Percentiles rank a stretch among this genome's conserved stretches.
Evolutionary conservation across 2,797 vertebrate genomes (phyloP).

Genomic region (Gymnoscopelus braueri): DNA sequence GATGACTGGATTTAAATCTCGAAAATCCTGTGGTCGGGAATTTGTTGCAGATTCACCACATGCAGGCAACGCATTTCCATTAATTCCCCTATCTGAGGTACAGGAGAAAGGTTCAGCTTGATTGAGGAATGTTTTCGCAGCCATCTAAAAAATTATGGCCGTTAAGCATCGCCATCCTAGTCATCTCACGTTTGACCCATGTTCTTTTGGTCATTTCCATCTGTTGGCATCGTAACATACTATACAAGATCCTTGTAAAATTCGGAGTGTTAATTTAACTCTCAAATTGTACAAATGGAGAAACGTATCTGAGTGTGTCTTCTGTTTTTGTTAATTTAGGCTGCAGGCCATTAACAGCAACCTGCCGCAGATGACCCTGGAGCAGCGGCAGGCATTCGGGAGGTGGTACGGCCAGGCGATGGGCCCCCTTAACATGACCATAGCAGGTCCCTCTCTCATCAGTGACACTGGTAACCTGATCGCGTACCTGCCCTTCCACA

Average conservation of each 20-base stretch:
- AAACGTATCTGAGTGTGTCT: background rate
- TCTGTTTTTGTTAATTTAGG: conserved; percentile 53
- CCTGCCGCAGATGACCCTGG: conserved; percentile 65
- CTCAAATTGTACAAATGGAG: background rate
- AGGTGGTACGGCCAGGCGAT: conserved; percentile 74
- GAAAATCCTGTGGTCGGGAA: conserved; percentile 12
- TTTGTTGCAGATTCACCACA: conserved; percentile 5
- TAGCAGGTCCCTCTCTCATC: conserved; percentile 72
- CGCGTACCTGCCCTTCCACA: conserved; percentile 81
- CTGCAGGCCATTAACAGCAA: conserved; percentile 72
- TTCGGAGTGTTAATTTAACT: no score
- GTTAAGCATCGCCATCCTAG: no score
- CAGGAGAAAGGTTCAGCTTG: no score
- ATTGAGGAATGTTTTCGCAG: no score
- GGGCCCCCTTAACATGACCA: conserved; percentile 57
- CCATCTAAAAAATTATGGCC: no score
- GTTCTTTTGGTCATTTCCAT: no score
- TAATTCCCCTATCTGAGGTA: no score
- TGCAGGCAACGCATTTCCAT: no score
- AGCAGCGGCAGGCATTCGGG: conserved; percentile 78
- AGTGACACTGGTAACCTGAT: conserved; percentile 82
- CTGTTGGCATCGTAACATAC: no score
- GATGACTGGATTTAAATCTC: conserved; percentile 47
- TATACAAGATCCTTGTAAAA: no score
- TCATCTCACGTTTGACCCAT: no score